phyloP scores from a whole-genome alignment of 2,888 invertebrate genomes.

The Cephus pulcher region DNA sequence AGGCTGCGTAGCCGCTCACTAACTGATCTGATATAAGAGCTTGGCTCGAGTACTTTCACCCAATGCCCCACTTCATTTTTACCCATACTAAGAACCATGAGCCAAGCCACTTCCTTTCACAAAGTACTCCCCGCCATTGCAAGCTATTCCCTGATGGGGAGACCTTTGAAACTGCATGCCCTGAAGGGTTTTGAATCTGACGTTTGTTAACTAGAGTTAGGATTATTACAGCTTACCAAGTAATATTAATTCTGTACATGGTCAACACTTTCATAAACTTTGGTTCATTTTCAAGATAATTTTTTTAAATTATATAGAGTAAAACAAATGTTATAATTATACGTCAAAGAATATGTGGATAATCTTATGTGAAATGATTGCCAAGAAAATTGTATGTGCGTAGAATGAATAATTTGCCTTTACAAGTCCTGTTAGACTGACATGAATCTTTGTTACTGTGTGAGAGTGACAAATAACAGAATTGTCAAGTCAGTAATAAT shows the following conservation, averaged over 20 bases:
- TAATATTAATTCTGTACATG: not conserved
- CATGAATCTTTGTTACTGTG: not conserved
- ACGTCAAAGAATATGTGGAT: not conserved
- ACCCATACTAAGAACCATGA: slow-evolving; percentile 39
- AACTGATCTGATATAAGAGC: slow-evolving; percentile 61
- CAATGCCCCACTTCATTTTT: slow-evolving; percentile 67
- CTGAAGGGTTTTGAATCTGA: not conserved
- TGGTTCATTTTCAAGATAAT: not conserved
- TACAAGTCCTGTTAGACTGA: not conserved
- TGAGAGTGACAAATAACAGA: not conserved
- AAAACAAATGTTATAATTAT: not conserved
- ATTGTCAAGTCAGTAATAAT: not conserved
- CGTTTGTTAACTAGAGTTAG: not conserved
- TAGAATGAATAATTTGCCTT: not conserved
- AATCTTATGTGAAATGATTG: not conserved
- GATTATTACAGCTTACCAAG: not conserved
- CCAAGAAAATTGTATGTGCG: not conserved
- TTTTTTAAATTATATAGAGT: not conserved
- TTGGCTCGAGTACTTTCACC: slow-evolving; percentile 64
- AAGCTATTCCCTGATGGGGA: not conserved
- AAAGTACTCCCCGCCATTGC: not conserved
- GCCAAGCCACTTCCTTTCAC: not conserved
- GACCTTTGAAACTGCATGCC: not conserved
- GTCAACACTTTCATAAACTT: not conserved
- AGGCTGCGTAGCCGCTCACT: slow-evolving; percentile 29